Base-by-base conservation (phyloP, 2,113 vertebrate species). In the Larimichthys crocea region DNA sequence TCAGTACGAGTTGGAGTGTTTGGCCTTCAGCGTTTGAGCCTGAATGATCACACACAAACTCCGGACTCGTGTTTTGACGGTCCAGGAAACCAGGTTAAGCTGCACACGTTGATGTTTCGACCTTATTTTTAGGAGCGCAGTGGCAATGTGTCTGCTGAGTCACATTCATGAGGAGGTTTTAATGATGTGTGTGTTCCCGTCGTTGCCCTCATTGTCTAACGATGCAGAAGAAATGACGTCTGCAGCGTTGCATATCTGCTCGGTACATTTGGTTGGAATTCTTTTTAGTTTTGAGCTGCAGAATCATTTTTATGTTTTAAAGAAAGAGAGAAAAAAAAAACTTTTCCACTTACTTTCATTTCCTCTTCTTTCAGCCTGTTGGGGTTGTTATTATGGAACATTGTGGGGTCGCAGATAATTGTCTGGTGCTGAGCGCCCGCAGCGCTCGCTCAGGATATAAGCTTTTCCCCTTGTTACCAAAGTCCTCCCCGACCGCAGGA, bases 321-420 rank as follows among this genome's bases (percentile, higher is more conserved):
- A n/a, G 10, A 53, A 6, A 35, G 31, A 7, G 16, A 15, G 49
- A 22, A 60, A 71, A 55, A 24, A 57, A 29, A 63, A 83, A 86
- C 57, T n/a, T 62, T 88, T 91, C 86, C 89, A 83, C 79, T 86
- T 86, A 29, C 75, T 81, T 86, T 80, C 55, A 70, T 86, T 87
- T 89, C 89, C 82, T 87, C 62, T 31, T 53, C 57, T 69, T 55
- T 62, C 66, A 48, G 77, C 74, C 70, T 19, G 40, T 70, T 76
- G 60, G 76, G 74, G 42, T 85, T 92, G 88, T 88, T 88, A 85
- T 87, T 89, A 77, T 91, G 90, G 88, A 92, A 90, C 85, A 74
- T 87, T 86, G 78, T 62, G 78, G 86, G 86, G 86, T 89, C 74
- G 42, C 62, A 79, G 85, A 86, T 88, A 86, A 86, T 90, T 77